Base-by-base conservation (phyloP, 2,797 vertebrate species). In the Loriculus beryllinus region DNA sequence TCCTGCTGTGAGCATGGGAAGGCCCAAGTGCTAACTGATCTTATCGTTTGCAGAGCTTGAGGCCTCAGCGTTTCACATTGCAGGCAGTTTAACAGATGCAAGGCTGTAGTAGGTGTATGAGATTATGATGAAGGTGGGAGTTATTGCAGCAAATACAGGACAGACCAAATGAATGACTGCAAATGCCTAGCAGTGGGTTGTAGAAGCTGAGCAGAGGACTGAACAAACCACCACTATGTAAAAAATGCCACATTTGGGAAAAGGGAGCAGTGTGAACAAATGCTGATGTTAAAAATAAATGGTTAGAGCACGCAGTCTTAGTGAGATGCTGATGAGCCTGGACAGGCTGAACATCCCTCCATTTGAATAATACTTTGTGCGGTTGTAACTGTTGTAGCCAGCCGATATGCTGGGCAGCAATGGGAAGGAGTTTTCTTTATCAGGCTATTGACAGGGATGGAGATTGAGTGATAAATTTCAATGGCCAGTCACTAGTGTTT, bases 71-170 rank as follows among this genome's bases (percentile, higher is more conserved):
- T 72, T 84, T 79, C 29, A 6, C 10, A 10, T 22, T 3, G 1
- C 0, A 4, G 23, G 21, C 63, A 47, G 42, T 6, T 86, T 68
- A 57, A 29, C 26, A 49, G 45, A 31, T 0, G 0, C 0, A 3
- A 15, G 26, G 37, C 42, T 88, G 3, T 13, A n/a, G 68, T 49
- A 39, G 20, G 11, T 82, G 2, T 57, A 1, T 25, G 28, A 51
- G 57, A 9, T 56, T 47, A 10, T 21, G 10, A 25, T 12, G 57
- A 18, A 37, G 52, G 31, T 12, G 25, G 48, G 45, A 49, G 45
- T 60, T 57, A 39, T 2, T 60, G 57, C 80, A 60, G 49, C 1
- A 3, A 29, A 20, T 54, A 35, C 39, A 15, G 39, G 70, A 39
- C 35, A 48, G 45, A 28, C 6, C 0, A 0, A 82, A 42, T 42